Evolutionary conservation across 2,797 vertebrate genomes (phyloP).

Genomic region (Paramormyrops hopkinsi): DNA sequence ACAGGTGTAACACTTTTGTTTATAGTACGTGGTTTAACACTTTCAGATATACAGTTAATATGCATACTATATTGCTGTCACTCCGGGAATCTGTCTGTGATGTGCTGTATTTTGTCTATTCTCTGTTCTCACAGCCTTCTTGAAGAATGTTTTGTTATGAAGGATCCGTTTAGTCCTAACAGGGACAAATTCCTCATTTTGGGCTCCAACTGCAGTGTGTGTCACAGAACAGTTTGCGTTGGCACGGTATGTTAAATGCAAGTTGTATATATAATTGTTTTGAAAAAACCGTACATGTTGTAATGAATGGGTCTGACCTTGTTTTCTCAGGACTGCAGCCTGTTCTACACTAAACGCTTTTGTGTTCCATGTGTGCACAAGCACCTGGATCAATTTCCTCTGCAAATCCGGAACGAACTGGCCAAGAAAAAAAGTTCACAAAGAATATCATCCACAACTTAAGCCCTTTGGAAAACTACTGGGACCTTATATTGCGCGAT

Average conservation of each 20-base stretch:
- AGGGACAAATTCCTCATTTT: constrained; percentile 74
- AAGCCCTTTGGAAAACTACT: neutral
- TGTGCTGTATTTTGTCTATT: neutral
- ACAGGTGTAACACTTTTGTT: neutral
- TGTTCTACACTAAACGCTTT: constrained; percentile 83
- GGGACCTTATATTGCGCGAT: neutral
- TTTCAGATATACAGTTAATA: neutral
- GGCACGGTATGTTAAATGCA: constrained; percentile 58
- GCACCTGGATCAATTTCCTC: constrained; percentile 72
- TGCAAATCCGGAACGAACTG: constrained; percentile 71
- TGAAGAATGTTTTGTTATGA: constrained; percentile 77
- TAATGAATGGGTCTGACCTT: neutral
- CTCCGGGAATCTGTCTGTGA: neutral
- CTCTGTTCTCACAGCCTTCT: constrained; percentile 58
- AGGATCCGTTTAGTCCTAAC: constrained; percentile 76
- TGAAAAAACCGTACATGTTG: neutral
- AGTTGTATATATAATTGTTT: neutral
- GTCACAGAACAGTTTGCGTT: constrained; percentile 67
- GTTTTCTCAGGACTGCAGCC: constrained; percentile 73
- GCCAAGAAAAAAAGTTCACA: constrained; percentile 60
- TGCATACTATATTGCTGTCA: neutral
- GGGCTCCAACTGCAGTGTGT: constrained; percentile 72
- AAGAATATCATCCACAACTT: constrained; percentile 32
- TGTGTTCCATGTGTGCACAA: constrained; percentile 73
- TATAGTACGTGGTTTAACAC: neutral